Conservation (phyloP, 2,797 vertebrate species). For the Silurus aristotelis region DNA sequence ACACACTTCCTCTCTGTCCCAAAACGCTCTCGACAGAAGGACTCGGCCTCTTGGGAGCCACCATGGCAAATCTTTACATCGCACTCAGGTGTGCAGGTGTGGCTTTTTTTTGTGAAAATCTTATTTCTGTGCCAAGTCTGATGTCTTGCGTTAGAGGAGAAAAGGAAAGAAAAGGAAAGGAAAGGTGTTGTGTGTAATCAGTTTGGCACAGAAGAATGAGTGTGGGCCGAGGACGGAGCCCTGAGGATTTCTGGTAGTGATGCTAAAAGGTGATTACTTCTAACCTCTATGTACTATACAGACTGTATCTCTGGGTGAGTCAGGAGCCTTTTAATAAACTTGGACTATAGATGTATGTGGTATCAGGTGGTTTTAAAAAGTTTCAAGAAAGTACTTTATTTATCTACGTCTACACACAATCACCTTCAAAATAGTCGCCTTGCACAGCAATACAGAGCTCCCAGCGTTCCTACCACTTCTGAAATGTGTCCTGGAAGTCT, state of each 20-base stretch:
- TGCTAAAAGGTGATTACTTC: background rate
- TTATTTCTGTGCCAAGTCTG: background rate
- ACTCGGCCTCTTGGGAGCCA: conserved; percentile 44
- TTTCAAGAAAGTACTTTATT: too few species aligned
- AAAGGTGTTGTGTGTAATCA: conserved; percentile 15
- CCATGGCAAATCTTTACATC: conserved; percentile 52
- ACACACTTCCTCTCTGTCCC: conserved; percentile 55
- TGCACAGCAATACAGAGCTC: too few species aligned
- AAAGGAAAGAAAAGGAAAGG: background rate
- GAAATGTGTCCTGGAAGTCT: too few species aligned
- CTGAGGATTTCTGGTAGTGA: background rate
- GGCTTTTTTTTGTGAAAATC: background rate
- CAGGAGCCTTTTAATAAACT: background rate
- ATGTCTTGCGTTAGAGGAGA: background rate
- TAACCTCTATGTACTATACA: background rate
- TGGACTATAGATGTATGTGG: too few species aligned
- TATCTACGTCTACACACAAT: too few species aligned
- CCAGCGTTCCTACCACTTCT: too few species aligned
- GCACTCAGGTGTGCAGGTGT: conserved; percentile 37
- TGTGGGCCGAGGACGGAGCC: background rate
- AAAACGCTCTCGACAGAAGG: conserved; percentile 51
- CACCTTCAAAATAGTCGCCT: too few species aligned
- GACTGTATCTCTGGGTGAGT: background rate
- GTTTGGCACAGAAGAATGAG: background rate
- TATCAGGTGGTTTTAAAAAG: too few species aligned